Evolutionary conservation across 1,140 invertebrate genomes (phyloP), one percentile per base, ranked within the genome.

Genomic region (Temnothorax longispinosus): DNA sequence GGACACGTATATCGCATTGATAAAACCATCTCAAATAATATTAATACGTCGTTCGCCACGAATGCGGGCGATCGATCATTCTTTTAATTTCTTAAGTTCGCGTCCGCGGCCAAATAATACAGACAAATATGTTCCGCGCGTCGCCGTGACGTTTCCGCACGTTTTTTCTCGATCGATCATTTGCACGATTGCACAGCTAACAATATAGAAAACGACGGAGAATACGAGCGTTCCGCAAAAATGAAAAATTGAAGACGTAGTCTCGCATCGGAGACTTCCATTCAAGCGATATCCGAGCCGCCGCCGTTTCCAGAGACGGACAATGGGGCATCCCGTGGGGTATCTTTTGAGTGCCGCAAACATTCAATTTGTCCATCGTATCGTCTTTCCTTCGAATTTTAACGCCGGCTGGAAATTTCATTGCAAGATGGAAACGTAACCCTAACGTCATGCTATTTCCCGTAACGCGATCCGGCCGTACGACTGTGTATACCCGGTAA

Each of bases 331-430:
- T 71, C 88, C 87, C 71, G 32, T 67, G 41, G 71, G 78, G 54
- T 86, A 86, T 69, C 76, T 78, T 38, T 78, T 84, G 62, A 87
- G 74, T 76, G 85, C 82, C 77, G 88, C 87, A 93, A 93, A 94
- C 92, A 94, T 94, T 94, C 93, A 93, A 94, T 94, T 94, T 93
- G 88, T 88, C 52, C 89, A 88, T 21, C 64, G 91, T 95, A 94
- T 95, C 93, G 87, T 81, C 90, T 95, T 94, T 92, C 93, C 78
- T 71, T 82, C 89, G 90, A 93, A 94, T 94, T 94, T 93, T 91
- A 94, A 94, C 92, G 87, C 88, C 60, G 85, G 82, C 90, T 92
- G 90, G 90, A 93, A 91, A 80, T 64, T 86, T 80, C 65, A 35
- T 44, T 27, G 35, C 38, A 21, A 74, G 50, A 38, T 32, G 71